Evolutionary conservation across 2,113 vertebrate species (phyloP).

Genomic region (Lepus americanus): DNA sequence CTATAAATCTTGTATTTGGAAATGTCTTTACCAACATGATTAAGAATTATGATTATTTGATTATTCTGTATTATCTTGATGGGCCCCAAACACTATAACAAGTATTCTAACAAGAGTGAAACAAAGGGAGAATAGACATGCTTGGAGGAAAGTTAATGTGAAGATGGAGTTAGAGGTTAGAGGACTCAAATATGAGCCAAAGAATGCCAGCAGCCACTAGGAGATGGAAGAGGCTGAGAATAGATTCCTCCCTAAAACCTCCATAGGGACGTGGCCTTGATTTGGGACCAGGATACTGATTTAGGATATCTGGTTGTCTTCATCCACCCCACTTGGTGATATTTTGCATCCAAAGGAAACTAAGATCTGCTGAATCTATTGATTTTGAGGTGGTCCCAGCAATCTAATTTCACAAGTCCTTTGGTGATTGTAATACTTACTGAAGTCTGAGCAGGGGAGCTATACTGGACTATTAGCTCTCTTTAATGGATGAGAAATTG

Average conservation of each 20-base stretch:
- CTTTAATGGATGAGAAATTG: background rate
- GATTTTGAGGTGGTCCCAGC: background rate
- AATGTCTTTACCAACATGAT: background rate
- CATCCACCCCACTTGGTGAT: background rate
- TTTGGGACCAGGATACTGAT: background rate
- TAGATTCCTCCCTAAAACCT: background rate
- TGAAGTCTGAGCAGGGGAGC: background rate
- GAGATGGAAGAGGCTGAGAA: background rate
- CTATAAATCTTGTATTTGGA: background rate
- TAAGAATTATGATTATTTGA: background rate
- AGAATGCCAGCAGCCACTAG: background rate
- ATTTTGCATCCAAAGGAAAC: background rate
- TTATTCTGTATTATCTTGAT: conserved; percentile 14
- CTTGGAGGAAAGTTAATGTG: fast-evolving
- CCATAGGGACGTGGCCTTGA: background rate
- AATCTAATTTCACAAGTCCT: background rate
- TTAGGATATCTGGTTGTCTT: background rate
- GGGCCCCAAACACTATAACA: background rate
- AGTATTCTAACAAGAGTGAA: background rate
- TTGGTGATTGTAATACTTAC: background rate
- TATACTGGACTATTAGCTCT: background rate
- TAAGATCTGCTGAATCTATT: background rate
- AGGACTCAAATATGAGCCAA: background rate
- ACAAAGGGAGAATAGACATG: background rate
- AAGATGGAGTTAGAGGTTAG: background rate